Evolutionary conservation across 2,888 invertebrate species (phyloP), one percentile per base, ranked within the genome.

Genomic region (Andrena camellia): DNA sequence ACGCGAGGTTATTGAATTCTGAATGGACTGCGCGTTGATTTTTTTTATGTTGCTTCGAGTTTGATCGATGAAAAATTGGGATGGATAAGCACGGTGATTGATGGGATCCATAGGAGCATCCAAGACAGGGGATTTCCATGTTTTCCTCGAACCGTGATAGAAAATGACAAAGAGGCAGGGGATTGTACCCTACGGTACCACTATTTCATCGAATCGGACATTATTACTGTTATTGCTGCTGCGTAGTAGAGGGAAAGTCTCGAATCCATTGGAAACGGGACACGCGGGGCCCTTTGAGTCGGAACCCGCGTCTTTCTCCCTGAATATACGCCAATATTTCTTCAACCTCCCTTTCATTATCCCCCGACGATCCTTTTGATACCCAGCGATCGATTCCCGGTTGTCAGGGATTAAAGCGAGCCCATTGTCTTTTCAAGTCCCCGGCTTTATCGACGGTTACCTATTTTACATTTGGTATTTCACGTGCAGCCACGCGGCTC

Each of bases 221-320:
- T 63, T 67, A 72, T 81, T 85, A 81, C 71, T 54, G 80, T 71
- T 70, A 63, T 60, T 70, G 29, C 70, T 68, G 33, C 57, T 29
- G 62, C 48, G 23, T 29, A 42, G 23, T 20, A 59, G 31, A 70
- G 69, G 77, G 78, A 74, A 29, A 67, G 48, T 29, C 48, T 50
- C 50, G 66, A 78, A 59, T 62, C 59, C 31, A n/a, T 29, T 59
- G 72, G 69, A 68, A 83, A 86, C 86, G 54, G 52, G 71, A 64
- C 79, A 76, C 62, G 66, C 59, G 76, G 42, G 42, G 67, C 23
- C 48, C 69, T 75, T 67, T 54, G 59, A 33, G 31, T 62, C 54
- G 62, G 10, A 48, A 42, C n/a, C n/a, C 31, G 67, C 42, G 29
- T 59, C 74, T 67, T 75, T 23, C 70, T 54, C 63, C 20, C 20